phyloP scores from a whole-genome alignment of 2,797 vertebrate genomes.

The Lophotriccus pileatus region DNA sequence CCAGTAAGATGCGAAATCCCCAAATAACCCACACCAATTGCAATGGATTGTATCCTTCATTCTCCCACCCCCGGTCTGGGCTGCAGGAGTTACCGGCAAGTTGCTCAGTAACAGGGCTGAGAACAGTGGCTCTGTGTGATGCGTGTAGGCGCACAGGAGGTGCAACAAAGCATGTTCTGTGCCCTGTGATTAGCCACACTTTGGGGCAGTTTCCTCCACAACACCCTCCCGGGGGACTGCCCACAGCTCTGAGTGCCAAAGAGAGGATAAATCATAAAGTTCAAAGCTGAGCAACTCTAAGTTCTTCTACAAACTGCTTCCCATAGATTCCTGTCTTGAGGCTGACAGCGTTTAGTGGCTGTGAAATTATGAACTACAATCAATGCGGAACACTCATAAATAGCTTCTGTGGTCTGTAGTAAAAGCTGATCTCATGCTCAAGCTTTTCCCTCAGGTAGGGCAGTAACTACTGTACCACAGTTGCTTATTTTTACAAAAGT shows the following conservation, averaged over 20 bases:
- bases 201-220: background rate
- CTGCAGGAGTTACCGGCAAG: background rate
- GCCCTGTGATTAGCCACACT: background rate
- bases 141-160: accelerated
- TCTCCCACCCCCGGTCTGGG: background rate
- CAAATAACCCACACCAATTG: accelerated
- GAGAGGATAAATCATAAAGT: background rate
- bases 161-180: background rate
- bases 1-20: background rate
- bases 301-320: background rate
- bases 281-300: background rate
- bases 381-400: background rate
- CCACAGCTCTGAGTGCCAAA: background rate
- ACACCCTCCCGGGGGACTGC: background rate
- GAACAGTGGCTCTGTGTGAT: background rate
- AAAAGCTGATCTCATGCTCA: background rate
- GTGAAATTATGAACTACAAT: background rate
- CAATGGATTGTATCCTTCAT: background rate
- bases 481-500: background rate
- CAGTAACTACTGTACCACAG: background rate
- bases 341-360: background rate
- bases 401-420: background rate
- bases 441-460: background rate
- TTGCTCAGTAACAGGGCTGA: background rate
- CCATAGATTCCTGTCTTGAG: background rate